These are phyloP conservation scores for Lindbergichthys nudifrons DNA, from an alignment of 2,797 vertebrate species.

Conservation along the genomic window DNA sequence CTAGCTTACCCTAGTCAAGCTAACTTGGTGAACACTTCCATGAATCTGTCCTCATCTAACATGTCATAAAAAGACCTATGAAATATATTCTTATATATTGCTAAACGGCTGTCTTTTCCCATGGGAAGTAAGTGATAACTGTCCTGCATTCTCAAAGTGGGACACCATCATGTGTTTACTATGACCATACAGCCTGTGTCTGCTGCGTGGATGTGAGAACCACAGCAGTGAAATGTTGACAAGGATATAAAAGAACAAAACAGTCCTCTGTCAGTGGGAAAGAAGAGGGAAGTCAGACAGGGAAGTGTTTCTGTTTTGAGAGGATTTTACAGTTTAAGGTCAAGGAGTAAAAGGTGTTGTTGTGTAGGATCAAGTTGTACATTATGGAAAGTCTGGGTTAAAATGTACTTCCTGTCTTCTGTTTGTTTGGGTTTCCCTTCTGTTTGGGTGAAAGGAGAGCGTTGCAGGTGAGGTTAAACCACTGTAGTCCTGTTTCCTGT, in stretches of 20 bases:
- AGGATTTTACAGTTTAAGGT: conserved; percentile 73
- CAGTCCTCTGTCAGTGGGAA: conserved; percentile 64
- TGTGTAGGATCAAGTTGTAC: conserved; percentile 31
- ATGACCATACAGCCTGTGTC: conserved; percentile 42
- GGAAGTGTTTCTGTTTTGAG: conserved; percentile 60
- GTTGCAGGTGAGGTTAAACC: conserved; percentile 59
- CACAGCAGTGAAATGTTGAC: conserved; percentile 52
- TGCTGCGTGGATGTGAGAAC: conserved; percentile 64
- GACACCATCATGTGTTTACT: conserved; percentile 58
- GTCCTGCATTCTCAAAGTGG: conserved; percentile 59
- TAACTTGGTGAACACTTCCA: too few species aligned
- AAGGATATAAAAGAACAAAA: conserved; percentile 77
- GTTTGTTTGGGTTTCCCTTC: conserved; percentile 70
- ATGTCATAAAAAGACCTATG: too few species aligned
- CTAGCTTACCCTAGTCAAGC: too few species aligned
- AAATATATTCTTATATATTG: too few species aligned
- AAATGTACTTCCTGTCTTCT: conserved; percentile 47
- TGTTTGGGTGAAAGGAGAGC: conserved; percentile 45
- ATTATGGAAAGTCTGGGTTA: conserved; percentile 32
- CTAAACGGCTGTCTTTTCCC: conserved; percentile 69
- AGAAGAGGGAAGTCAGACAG: conserved; percentile 56
- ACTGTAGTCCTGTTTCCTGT: conserved; percentile 54
- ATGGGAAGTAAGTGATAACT: conserved; percentile 76
- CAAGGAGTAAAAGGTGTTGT: conserved; percentile 25
- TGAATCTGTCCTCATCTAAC: too few species aligned